Percentiles rank a stretch among this genome's conserved stretches.
Conservation (phyloP, 1,140 invertebrate species). For the Telenomus remus region DNA sequence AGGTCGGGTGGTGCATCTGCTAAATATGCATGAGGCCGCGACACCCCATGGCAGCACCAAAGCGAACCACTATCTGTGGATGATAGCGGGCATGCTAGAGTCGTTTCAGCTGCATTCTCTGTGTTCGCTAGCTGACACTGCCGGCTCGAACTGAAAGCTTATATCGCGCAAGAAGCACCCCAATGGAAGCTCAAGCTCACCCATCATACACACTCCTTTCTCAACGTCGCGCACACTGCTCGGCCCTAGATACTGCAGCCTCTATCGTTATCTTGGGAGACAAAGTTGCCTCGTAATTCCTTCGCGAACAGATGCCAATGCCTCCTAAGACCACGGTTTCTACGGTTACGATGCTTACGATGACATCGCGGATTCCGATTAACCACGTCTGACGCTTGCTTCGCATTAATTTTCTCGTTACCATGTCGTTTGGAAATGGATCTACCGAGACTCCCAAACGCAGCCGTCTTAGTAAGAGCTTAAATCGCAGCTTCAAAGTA, state of each 20-base stretch:
- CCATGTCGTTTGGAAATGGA: slow-evolving; percentile 46
- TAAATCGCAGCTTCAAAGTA: not conserved
- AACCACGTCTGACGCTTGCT: slow-evolving; percentile 57
- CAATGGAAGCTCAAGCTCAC: slow-evolving; percentile 74
- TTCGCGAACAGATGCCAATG: slow-evolving; percentile 75
- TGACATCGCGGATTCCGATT: slow-evolving; percentile 60
- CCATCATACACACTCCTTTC: slow-evolving; percentile 73
- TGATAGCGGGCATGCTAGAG: slow-evolving; percentile 74
- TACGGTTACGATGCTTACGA: slow-evolving; percentile 59
- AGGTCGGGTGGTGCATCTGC: slow-evolving; percentile 70
- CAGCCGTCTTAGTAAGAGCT: not conserved
- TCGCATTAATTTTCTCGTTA: slow-evolving; percentile 62
- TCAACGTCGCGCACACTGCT: slow-evolving; percentile 64
- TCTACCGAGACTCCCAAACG: not conserved
- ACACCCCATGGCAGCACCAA: slow-evolving; percentile 71
- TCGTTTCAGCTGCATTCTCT: slow-evolving; percentile 61
- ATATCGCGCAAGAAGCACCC: slow-evolving; percentile 74
- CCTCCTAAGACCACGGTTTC: slow-evolving; percentile 67
- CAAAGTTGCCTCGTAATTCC: slow-evolving; percentile 76
- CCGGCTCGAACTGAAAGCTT: slow-evolving; percentile 50
- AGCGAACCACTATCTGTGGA: slow-evolving; percentile 73
- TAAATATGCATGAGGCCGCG: slow-evolving; percentile 75
- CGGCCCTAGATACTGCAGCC: slow-evolving; percentile 62
- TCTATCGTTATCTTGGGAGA: slow-evolving; percentile 71
- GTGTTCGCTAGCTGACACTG: slow-evolving; percentile 20